These are phyloP conservation scores for Astreopora myriophthalma DNA, from an alignment of 64 coral and sea anemone genomes.

Conservation along the genomic window DNA sequence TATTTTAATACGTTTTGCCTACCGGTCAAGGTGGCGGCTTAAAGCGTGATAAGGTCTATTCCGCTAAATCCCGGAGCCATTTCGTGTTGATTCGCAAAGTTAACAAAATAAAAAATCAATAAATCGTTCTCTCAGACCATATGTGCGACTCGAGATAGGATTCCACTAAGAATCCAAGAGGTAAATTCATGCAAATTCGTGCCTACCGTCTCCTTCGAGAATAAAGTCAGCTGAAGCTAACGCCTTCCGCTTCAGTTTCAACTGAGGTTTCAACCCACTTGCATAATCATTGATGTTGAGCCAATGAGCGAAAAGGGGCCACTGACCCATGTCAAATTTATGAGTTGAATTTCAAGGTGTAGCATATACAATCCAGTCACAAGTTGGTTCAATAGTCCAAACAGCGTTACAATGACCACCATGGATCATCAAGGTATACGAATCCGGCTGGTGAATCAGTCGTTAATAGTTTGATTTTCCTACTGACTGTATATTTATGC, in stretches of 20 bases:
- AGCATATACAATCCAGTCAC: neutral
- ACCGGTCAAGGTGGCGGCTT: too few relatives aligned
- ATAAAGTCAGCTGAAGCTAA: neutral
- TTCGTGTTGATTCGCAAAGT: too few relatives aligned
- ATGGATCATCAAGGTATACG: neutral
- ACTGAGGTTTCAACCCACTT: neutral
- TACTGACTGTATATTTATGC: neutral
- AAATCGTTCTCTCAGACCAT: too few relatives aligned
- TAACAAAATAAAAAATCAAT: too few relatives aligned
- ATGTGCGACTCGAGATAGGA: too few relatives aligned
- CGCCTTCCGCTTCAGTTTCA: constrained; percentile 23
- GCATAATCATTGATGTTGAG: neutral
- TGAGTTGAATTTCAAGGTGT: neutral
- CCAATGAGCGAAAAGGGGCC: neutral
- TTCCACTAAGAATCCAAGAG: too few relatives aligned
- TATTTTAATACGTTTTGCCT: too few relatives aligned
- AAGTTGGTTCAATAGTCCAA: neutral
- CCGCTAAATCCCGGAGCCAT: too few relatives aligned
- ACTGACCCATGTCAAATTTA: constrained; percentile 13
- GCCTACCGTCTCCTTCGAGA: too few relatives aligned
- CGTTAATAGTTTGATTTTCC: neutral
- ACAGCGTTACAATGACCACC: neutral
- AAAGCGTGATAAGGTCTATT: too few relatives aligned
- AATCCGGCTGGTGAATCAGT: neutral
- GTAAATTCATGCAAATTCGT: too few relatives aligned